These are phyloP conservation scores for Lucinisca nassula DNA, from an alignment of 2,888 invertebrate genomes.

Conservation along the genomic window DNA sequence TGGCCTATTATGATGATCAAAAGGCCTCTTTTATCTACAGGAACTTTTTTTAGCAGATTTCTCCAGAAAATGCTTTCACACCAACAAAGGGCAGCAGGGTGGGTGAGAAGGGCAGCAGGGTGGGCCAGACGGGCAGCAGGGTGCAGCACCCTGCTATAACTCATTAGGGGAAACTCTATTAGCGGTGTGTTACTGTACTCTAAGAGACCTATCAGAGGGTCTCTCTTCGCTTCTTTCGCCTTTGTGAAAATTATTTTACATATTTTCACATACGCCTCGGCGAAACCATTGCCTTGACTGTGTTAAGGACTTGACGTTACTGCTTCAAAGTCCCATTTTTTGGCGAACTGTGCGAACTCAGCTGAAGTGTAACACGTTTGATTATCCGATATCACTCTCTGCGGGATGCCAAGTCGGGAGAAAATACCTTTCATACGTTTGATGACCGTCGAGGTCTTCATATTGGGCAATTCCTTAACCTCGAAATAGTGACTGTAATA, in stretches of 20 bases:
- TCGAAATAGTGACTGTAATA: constrained; percentile 54
- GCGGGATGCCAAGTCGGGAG: not conserved
- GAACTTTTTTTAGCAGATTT: no score
- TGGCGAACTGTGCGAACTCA: not conserved
- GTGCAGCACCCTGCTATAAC: no score
- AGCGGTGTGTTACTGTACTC: no score
- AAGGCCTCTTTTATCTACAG: no score
- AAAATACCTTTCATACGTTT: constrained; percentile 3
- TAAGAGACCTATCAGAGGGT: not conserved
- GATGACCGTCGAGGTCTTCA: not conserved
- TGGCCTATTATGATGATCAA: no score
- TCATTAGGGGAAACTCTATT: no score
- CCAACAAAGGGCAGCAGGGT: no score
- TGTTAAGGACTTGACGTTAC: not conserved
- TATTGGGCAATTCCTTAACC: not conserved
- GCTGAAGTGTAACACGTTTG: not conserved
- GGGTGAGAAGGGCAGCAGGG: no score
- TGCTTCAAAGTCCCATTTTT: not conserved
- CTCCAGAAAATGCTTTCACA: no score
- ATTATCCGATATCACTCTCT: not conserved
- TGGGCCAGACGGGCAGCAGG: no score
- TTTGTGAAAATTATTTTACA: constrained; percentile 15
- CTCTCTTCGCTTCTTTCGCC: not conserved
- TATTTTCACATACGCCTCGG: constrained; percentile 6
- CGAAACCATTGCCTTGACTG: not conserved